These are phyloP conservation scores for Dolichomitus sp. DNA, from an alignment of 2,888 invertebrate species.

Conservation along the genomic window DNA sequence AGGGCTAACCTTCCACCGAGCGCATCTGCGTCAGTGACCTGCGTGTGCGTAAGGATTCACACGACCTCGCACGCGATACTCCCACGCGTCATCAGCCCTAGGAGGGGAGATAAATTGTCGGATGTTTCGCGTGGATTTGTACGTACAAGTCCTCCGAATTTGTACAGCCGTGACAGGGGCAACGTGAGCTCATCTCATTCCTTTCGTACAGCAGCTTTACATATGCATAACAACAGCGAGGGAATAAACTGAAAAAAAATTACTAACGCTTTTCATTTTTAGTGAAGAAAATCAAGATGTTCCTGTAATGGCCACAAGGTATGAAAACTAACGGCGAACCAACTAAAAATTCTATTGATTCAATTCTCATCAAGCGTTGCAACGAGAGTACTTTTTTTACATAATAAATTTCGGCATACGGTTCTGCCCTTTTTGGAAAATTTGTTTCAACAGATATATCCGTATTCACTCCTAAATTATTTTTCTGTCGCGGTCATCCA, in stretches of 20 bases:
- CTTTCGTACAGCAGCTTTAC: background rate
- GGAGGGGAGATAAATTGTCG: slow-evolving; percentile 26
- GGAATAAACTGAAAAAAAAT: too few relatives aligned
- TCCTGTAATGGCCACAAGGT: background rate
- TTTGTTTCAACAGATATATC: background rate
- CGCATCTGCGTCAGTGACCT: slow-evolving; percentile 2
- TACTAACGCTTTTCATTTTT: too few relatives aligned
- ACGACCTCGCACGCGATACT: slow-evolving; percentile 24
- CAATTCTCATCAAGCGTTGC: too few relatives aligned
- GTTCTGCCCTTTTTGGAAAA: too few relatives aligned
- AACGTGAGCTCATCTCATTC: background rate
- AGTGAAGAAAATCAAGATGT: background rate
- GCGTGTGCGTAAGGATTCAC: slow-evolving; percentile 10
- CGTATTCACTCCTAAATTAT: background rate
- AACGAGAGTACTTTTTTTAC: too few relatives aligned
- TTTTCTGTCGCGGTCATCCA: background rate
- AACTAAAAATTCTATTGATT: background rate
- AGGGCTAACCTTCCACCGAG: slow-evolving; percentile 2
- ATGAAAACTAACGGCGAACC: background rate
- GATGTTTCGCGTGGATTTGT: slow-evolving; percentile 26
- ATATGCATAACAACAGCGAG: too few relatives aligned
- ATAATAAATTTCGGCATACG: background rate
- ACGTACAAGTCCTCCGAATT: background rate
- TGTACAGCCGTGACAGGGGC: background rate
- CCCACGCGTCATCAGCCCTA: background rate